phyloP scores from a whole-genome alignment of 2,797 vertebrate genomes.

The Alectoris magna region DNA sequence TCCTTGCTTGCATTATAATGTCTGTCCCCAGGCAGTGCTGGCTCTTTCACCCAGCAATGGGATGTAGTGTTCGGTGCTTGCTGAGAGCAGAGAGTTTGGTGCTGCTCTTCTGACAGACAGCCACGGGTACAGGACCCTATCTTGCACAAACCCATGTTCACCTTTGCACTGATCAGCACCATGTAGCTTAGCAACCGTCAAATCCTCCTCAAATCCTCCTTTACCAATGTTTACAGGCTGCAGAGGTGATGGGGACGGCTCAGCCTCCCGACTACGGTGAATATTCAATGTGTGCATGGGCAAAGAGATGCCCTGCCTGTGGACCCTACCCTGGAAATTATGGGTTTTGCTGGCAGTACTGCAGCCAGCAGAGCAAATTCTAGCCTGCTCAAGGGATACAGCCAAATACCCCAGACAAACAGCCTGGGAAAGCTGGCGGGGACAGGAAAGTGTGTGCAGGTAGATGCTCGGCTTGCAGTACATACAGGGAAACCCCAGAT shows the following conservation, averaged over 20 bases:
- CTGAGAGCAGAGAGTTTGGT: fast-evolving
- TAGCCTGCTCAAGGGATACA: background rate
- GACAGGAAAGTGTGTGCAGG: fast-evolving
- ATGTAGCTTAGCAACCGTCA: background rate
- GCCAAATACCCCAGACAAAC: too few relatives aligned
- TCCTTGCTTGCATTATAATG: background rate
- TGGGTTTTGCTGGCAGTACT: background rate
- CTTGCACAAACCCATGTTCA: background rate
- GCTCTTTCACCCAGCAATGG: background rate
- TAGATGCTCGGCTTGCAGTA: background rate
- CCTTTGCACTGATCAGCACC: fast-evolving
- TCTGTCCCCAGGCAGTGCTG: background rate
- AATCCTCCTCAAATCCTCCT: background rate
- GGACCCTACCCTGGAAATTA: background rate
- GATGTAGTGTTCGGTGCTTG: fast-evolving
- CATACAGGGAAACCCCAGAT: background rate
- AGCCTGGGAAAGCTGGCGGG: fast-evolving
- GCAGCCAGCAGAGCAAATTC: background rate
- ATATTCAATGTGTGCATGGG: fast-evolving
- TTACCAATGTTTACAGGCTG: fast-evolving
- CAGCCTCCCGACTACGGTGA: fast-evolving
- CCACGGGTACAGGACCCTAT: fast-evolving
- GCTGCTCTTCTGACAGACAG: fast-evolving
- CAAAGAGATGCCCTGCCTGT: background rate
- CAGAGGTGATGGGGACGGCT: fast-evolving